Conservation (phyloP, 2,888 invertebrate species). For the Leistus spinibarbis region DNA sequence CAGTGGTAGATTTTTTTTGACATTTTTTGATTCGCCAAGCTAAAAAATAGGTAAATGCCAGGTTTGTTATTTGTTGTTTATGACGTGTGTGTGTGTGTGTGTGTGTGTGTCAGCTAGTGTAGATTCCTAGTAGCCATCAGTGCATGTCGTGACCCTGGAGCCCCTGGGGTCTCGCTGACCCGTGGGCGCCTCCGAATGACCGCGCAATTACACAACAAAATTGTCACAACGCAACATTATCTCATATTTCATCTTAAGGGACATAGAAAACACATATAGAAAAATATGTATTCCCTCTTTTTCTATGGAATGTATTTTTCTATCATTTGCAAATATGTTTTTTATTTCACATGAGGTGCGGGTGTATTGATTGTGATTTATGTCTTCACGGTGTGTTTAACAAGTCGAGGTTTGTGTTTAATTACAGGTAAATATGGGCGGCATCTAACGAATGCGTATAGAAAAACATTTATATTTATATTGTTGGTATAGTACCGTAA, state of each 20-base stretch:
- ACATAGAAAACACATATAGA: no score
- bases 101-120: neutral
- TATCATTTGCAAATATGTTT: neutral
- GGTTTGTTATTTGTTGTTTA: no score
- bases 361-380: constrained; percentile 9
- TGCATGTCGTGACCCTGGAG: neutral
- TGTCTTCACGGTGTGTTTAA: constrained; percentile 5
- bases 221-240: neutral
- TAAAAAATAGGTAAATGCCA: no score
- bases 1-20: no score
- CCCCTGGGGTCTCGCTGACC: neutral
- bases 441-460: neutral
- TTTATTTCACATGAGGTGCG: neutral
- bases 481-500: neutral
- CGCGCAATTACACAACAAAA: neutral
- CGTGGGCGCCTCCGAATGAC: neutral
- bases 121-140: neutral
- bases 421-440: constrained; percentile 7
- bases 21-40: no score
- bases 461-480: neutral
- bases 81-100: neutral
- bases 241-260: neutral
- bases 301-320: no score
- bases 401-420: neutral
- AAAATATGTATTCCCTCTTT: no score